Conservation (phyloP, 2,113 vertebrate genomes). For the Hiodon alosoides region DNA sequence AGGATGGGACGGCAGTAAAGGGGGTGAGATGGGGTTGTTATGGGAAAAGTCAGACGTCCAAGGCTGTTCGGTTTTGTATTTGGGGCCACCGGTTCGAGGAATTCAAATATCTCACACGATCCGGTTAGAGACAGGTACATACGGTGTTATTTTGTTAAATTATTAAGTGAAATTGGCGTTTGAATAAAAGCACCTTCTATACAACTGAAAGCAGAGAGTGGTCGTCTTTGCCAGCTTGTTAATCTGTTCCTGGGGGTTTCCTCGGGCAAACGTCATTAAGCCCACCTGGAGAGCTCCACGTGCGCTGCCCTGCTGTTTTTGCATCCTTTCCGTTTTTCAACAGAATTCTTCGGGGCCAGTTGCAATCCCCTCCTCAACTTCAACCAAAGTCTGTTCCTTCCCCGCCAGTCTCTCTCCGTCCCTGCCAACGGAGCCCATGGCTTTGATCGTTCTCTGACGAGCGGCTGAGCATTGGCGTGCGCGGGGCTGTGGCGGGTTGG, state of each 20-base stretch:
- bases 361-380: conserved; percentile 30
- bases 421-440: conserved; percentile 25
- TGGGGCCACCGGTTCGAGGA: conserved; percentile 14
- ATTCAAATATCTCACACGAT: conserved; percentile 19
- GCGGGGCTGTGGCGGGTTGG: not conserved
- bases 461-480: conserved; percentile 42
- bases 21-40: not conserved
- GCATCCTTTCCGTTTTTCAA: not conserved
- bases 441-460: conserved; percentile 51
- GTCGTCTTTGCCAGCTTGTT: no score
- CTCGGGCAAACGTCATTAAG: not conserved
- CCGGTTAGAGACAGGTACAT: no score
- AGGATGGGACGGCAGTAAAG: conserved; percentile 32
- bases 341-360: conserved; percentile 31
- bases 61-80: conserved; percentile 15
- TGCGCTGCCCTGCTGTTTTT: not conserved
- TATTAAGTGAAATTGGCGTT: no score
- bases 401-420: conserved; percentile 20
- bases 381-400: conserved; percentile 36
- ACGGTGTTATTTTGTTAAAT: no score
- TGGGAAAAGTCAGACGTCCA: conserved; percentile 13
- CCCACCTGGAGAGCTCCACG: not conserved
- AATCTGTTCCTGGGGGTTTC: no score
- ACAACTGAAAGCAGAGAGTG: not conserved
- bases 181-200: not conserved